Percentiles rank a stretch among this genome's conserved stretches.
Conservation (phyloP, 2,888 invertebrate species). For the Toxonevra muliebris region DNA sequence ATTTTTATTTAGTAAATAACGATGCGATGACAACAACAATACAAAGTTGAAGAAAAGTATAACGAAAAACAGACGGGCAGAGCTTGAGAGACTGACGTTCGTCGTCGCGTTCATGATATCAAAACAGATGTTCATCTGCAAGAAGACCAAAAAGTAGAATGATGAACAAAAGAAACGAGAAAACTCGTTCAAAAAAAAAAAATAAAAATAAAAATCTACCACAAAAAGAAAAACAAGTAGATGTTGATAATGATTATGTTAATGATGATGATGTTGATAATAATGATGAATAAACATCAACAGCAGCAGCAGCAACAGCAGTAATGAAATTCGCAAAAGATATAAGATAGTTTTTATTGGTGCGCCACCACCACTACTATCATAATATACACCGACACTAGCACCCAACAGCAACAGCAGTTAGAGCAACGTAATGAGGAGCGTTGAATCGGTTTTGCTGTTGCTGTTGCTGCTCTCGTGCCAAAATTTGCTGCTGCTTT, state of each 20-base stretch:
- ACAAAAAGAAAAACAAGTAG: too few species aligned
- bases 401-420: too few species aligned
- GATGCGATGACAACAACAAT: not conserved
- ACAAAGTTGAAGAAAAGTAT: not conserved
- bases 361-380: too few species aligned
- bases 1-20: too few species aligned
- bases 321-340: conserved; percentile 1
- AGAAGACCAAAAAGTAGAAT: conserved; percentile 27
- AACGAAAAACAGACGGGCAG: not conserved
- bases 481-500: too few species aligned
- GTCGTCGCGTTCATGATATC: conserved; percentile 34
- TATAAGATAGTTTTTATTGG: not conserved
- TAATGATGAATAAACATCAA: not conserved
- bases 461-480: conserved; percentile 1
- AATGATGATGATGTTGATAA: too few species aligned
- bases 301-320: too few species aligned
- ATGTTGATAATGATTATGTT: too few species aligned
- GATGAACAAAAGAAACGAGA: conserved; percentile 32
- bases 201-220: not conserved
- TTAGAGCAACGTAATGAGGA: too few species aligned
- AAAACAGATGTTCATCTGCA: conserved; percentile 52
- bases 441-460: not conserved
- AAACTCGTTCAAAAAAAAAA: conserved; percentile 25
- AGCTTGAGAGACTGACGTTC: not conserved
- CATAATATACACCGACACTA: too few species aligned